Evolutionary conservation across 2,888 invertebrate species (phyloP).

Genomic region (Lysandra bellargus): DNA sequence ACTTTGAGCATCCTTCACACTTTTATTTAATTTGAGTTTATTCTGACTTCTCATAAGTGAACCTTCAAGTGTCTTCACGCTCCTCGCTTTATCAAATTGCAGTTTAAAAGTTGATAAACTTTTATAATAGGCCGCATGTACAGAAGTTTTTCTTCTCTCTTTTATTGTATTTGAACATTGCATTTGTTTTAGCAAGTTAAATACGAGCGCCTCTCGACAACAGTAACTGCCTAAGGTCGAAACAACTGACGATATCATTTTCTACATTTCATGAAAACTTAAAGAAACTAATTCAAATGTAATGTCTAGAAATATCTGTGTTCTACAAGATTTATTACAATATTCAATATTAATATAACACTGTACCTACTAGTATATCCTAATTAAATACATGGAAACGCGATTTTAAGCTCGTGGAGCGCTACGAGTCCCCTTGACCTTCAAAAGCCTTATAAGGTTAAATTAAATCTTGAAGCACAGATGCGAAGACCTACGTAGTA

Average conservation of each 20-base stretch:
- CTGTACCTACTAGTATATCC: background rate
- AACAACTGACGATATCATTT: background rate
- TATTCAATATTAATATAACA: constrained; percentile 22
- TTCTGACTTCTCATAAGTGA: constrained; percentile 10
- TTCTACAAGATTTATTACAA: background rate
- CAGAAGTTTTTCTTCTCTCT: background rate
- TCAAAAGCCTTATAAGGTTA: constrained; percentile 29
- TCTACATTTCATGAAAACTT: background rate
- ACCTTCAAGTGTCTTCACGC: constrained; percentile 5
- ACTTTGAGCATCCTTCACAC: background rate
- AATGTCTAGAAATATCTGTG: background rate
- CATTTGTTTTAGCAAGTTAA: background rate
- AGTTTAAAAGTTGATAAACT: constrained; percentile 5
- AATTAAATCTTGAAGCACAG: constrained; percentile 29
- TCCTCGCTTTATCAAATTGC: background rate
- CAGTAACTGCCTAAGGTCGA: background rate
- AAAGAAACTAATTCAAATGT: background rate
- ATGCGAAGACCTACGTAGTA: constrained; percentile 7
- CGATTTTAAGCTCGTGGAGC: constrained; percentile 24
- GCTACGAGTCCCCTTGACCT: constrained; percentile 21
- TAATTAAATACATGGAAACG: constrained; percentile 31
- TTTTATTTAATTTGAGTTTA: constrained; percentile 14
- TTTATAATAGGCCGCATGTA: background rate
- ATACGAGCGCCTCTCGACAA: background rate
- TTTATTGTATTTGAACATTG: background rate